These are phyloP conservation scores for Lycocorax pyrrhopterus DNA, from an alignment of 2,113 vertebrate species.

Conservation along the genomic window DNA sequence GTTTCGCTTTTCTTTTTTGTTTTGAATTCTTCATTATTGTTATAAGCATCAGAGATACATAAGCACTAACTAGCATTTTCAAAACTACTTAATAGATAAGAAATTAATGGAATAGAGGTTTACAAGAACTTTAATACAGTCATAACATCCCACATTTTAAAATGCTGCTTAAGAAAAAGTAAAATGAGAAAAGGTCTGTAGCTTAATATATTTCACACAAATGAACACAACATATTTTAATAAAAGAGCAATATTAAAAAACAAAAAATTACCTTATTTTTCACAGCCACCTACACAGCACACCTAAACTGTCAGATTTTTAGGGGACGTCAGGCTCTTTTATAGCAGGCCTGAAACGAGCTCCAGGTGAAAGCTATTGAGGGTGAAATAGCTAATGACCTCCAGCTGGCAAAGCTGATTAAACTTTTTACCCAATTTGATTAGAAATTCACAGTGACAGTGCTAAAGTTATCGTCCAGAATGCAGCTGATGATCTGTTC, in stretches of 20 bases:
- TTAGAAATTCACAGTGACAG: neutral
- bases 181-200: rapidly evolving
- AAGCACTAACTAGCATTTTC: rapidly evolving
- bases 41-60: rapidly evolving
- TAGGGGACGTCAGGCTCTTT: rapidly evolving
- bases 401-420: neutral
- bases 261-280: rapidly evolving
- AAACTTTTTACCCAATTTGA: neutral
- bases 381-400: neutral
- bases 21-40: rapidly evolving
- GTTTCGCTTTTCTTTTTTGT: rapidly evolving
- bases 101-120: rapidly evolving
- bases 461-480: neutral
- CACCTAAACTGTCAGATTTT: rapidly evolving
- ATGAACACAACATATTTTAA: rapidly evolving
- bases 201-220: rapidly evolving
- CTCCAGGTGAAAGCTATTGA: neutral
- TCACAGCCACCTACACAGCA: rapidly evolving
- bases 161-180: rapidly evolving
- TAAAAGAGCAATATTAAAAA: rapidly evolving
- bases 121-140: rapidly evolving
- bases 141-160: rapidly evolving
- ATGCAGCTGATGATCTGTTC: neutral
- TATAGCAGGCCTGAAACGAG: neutral
- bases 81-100: rapidly evolving